Evolutionary conservation across 2,113 vertebrate species (phyloP).

Genomic region (Sander lucioperca): DNA sequence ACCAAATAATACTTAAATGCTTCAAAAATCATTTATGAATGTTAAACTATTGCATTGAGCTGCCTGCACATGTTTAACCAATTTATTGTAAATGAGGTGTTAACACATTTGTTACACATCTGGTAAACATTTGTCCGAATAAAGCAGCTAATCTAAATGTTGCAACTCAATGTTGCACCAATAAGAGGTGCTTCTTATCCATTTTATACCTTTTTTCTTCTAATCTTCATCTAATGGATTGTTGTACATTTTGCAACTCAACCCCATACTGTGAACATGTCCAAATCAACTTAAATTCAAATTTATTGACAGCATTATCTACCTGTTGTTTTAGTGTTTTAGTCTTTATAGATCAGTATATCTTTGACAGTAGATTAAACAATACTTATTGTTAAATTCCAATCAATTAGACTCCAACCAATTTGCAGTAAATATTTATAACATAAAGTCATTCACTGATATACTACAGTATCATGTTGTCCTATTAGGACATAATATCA

Average conservation of each 20-base stretch:
- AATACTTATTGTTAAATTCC: background rate
- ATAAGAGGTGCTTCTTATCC: background rate
- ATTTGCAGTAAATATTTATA: background rate
- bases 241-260: background rate
- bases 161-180: background rate
- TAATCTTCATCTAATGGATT: background rate
- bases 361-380: background rate
- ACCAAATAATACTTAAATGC: background rate
- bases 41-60: background rate
- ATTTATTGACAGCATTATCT: background rate
- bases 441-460: background rate
- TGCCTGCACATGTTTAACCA: background rate
- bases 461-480: background rate
- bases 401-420: background rate
- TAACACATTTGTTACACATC: slow-evolving; percentile 28
- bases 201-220: background rate
- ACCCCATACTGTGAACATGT: background rate
- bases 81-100: slow-evolving; percentile 26
- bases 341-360: background rate
- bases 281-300: background rate
- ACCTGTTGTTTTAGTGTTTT: background rate
- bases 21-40: slow-evolving; percentile 2
- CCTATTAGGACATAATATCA: background rate
- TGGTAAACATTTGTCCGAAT: slow-evolving; percentile 30
- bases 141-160: background rate